A percentile compares a stretch with the other conserved stretches of the same genome.
phyloP scores from a whole-genome alignment of 2,113 vertebrate genomes.

The Dasyprocta punctata region DNA sequence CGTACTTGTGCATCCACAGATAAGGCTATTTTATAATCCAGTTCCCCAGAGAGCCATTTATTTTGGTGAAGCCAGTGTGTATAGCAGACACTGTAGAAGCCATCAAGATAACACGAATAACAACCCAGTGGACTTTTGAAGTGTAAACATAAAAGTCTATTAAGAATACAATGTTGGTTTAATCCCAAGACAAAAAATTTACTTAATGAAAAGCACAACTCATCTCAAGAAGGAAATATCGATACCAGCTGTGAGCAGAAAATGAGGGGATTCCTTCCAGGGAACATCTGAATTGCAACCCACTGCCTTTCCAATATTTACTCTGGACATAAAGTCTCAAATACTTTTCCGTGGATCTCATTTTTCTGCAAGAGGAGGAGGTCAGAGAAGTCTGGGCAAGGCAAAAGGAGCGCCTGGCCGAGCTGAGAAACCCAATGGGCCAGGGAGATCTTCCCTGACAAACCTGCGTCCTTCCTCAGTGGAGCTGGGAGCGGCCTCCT shows the following conservation, averaged over 20 bases:
- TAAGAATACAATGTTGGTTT: constrained; percentile 83
- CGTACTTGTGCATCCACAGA: constrained; percentile 42
- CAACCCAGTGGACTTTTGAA: constrained; percentile 80
- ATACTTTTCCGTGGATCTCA: constrained; percentile 80
- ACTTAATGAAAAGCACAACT: constrained; percentile 84
- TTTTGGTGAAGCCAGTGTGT: constrained; percentile 59
- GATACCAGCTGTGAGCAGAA: constrained; percentile 80
- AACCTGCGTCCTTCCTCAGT: not conserved
- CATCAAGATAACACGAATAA: constrained; percentile 80
- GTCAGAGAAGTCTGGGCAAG: constrained; percentile 65
- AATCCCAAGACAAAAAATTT: constrained; percentile 83
- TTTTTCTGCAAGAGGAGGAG: constrained; percentile 74
- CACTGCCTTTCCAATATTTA: constrained; percentile 81
- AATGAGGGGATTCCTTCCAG: constrained; percentile 77
- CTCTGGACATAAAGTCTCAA: constrained; percentile 81
- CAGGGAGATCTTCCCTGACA: not conserved
- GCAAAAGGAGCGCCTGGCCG: constrained; percentile 46
- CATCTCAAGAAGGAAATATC: constrained; percentile 81
- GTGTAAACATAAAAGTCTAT: constrained; percentile 85
- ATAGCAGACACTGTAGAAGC: constrained; percentile 72
- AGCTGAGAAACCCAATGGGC: not conserved
- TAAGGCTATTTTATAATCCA: constrained; percentile 70
- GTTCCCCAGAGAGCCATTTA: constrained; percentile 70
- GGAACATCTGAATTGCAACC: constrained; percentile 81
- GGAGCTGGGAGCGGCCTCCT: not conserved